Conservation (phyloP, 2,113 vertebrate species). For the Pterocles orientalis region DNA sequence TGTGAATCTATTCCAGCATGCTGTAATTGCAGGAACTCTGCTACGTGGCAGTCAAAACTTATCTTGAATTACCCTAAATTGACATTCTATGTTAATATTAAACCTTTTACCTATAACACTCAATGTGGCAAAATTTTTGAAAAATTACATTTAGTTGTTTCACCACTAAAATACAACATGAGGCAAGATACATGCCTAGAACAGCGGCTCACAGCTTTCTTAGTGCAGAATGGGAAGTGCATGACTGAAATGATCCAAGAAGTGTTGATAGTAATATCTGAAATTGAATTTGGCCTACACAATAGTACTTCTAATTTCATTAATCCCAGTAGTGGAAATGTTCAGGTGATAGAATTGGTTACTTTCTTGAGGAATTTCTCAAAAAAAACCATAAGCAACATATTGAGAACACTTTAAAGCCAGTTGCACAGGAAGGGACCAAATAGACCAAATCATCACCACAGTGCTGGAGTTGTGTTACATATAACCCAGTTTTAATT, state of each 20-base stretch:
- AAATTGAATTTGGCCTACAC: background rate
- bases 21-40: background rate
- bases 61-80: background rate
- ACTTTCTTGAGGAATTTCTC: background rate
- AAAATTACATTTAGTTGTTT: background rate
- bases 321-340: background rate
- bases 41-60: background rate
- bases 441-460: background rate
- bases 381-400: background rate
- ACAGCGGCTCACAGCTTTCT: accelerated
- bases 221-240: background rate
- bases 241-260: background rate
- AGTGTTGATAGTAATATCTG: background rate
- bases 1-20: background rate
- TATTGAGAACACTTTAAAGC: background rate
- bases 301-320: background rate
- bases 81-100: background rate
- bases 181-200: accelerated
- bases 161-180: background rate
- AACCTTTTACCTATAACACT: background rate
- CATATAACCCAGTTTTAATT: background rate
- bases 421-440: background rate
- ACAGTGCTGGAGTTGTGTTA: background rate
- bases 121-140: background rate
- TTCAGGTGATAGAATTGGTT: background rate